Conservation (phyloP, 2,113 vertebrate species). For the Labrus mixtus region DNA sequence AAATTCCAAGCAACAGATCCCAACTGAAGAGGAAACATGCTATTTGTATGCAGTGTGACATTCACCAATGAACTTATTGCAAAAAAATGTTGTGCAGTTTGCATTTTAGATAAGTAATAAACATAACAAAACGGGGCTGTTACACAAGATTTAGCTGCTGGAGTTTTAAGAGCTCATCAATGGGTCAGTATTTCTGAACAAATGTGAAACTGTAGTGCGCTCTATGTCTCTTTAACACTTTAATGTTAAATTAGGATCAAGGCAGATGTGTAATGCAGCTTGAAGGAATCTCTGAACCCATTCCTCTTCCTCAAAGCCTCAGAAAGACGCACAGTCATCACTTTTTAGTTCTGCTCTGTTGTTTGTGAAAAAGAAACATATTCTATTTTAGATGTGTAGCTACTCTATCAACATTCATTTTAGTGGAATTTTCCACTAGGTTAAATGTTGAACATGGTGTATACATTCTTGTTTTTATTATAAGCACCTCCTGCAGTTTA, state of each 20-base stretch:
- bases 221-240: background rate
- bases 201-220: background rate
- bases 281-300: too few relatives aligned
- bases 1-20: background rate
- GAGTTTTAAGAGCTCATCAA: constrained; percentile 8
- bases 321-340: too few relatives aligned
- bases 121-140: background rate
- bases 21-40: background rate
- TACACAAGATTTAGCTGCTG: constrained; percentile 14
- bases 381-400: background rate
- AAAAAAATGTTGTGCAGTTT: constrained; percentile 12
- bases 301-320: too few relatives aligned
- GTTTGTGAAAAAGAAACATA: background rate
- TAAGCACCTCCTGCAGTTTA: too few relatives aligned
- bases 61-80: constrained; percentile 3
- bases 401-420: background rate
- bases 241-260: too few relatives aligned
- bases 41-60: constrained; percentile 27
- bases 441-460: too few relatives aligned
- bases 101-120: constrained; percentile 1
- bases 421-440: background rate
- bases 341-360: too few relatives aligned
- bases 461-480: too few relatives aligned
- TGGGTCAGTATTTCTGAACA: background rate
- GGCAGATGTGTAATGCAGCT: too few relatives aligned